Base-by-base conservation (phyloP, 1,140 invertebrate species). In the Hylaeus volcanicus region DNA sequence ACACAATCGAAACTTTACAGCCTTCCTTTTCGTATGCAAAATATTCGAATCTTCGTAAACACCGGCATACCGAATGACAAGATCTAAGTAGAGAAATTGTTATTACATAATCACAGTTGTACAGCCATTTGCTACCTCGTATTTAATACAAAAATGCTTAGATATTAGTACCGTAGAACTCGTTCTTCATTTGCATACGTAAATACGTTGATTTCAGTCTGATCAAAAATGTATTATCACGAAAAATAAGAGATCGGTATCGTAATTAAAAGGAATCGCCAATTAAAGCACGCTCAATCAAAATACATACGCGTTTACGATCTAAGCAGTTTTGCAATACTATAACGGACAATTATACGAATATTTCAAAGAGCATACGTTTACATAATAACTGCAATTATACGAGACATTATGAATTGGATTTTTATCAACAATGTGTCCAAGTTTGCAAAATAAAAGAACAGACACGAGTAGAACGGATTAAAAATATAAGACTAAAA, bases 91-190 rank as follows among this genome's bases (percentile, higher is more conserved):
- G 63, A 79, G 53, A 82, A 83, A 76, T 55, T 73, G 56, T 72
- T 79, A 70, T 74, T 78, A 66, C 72, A 65, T 53, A 83, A 87
- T 86, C 79, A 79, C 75, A 86, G 55, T 70, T 73, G 55, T 79
- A 84, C 82, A 87, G 79, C 79, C 82, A 87, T 86, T 87, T 87
- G 86, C 79, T 82, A 86, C 75, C 82, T 82, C 75, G 69, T 84
- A 86, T 79, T 86, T 73, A 71, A 75, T 78, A 86, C 72, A 86
- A 86, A 87, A 79, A 84, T 83, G 74, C 76, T 74, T 83, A 71
- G 83, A 87, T 58, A 74, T 64, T 65, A 41, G 56, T 80, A 77
- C 65, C 60, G 51, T 60, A 60, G 15, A 73, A 79, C 51, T 64
- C 26, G 51, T 65, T 41, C 37, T 64, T 56, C 15, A 6, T 26